A percentile compares a stretch with the other conserved stretches of the same genome.
phyloP scores from a whole-genome alignment of 2,113 vertebrate species.

The Paedocypris sp. region DNA sequence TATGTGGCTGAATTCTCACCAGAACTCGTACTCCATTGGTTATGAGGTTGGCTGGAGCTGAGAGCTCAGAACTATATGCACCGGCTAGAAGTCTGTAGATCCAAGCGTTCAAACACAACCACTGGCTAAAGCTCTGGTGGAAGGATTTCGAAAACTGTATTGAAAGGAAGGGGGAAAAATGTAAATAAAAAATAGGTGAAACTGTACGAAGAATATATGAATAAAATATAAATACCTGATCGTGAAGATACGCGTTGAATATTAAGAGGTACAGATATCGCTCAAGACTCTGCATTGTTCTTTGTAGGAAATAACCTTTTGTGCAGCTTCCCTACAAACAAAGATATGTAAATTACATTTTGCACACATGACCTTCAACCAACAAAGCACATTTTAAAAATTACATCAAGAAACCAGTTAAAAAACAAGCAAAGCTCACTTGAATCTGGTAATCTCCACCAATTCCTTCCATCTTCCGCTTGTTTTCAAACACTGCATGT shows the following conservation, averaged over 20 bases:
- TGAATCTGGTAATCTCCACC: constrained; percentile 58
- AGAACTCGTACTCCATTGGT: constrained; percentile 56
- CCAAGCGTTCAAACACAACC: constrained; percentile 73
- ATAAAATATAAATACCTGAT: constrained; percentile 59
- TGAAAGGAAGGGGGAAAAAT: not conserved
- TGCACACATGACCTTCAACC: not conserved
- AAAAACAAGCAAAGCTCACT: constrained; percentile 44
- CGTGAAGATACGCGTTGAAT: constrained; percentile 78
- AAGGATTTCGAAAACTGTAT: constrained; percentile 76
- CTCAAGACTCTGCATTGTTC: constrained; percentile 64
- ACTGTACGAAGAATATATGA: no score
- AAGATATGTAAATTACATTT: not conserved
- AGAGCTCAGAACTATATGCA: constrained; percentile 51
- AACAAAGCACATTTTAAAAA: not conserved
- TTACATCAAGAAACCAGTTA: not conserved
- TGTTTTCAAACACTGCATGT: constrained; percentile 62
- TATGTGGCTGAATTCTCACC: constrained; percentile 50
- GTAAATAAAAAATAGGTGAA: not conserved
- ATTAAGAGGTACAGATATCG: constrained; percentile 72
- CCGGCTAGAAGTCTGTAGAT: constrained; percentile 65
- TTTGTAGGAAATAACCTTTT: constrained; percentile 62
- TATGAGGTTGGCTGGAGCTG: constrained; percentile 49
- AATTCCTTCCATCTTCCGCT: constrained; percentile 61
- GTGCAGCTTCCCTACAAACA: constrained; percentile 58
- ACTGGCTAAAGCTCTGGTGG: constrained; percentile 75